Evolutionary conservation across 2,888 invertebrate genomes (phyloP).

Genomic region (Drosophila peninsularis): DNA sequence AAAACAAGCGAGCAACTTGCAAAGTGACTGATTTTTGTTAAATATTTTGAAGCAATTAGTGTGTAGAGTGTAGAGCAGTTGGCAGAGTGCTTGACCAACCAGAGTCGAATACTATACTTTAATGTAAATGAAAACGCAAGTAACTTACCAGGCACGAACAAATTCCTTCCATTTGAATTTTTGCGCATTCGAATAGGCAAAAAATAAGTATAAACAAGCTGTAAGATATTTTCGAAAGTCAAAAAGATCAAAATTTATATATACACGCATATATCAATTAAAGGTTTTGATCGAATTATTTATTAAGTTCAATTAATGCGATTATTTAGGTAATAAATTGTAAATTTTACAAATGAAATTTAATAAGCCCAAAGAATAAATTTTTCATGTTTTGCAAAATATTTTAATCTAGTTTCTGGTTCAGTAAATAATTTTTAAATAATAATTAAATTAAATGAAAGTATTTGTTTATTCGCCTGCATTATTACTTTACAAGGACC

Average conservation of each 20-base stretch:
- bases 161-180: constrained; percentile 78
- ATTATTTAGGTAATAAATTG: constrained; percentile 8
- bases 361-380: not conserved
- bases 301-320: not conserved
- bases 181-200: constrained; percentile 55
- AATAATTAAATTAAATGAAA: not conserved
- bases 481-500: constrained; percentile 65
- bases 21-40: constrained; percentile 82
- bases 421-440: not conserved
- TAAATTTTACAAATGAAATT: not conserved
- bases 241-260: constrained; percentile 17
- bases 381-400: not conserved
- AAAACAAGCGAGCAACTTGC: constrained; percentile 43
- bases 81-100: constrained; percentile 9
- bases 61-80: constrained; percentile 20
- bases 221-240: constrained; percentile 46
- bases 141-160: constrained; percentile 77
- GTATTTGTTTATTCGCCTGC: constrained; percentile 12
- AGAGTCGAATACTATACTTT: constrained; percentile 57
- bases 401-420: not conserved
- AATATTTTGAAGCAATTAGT: constrained; percentile 70
- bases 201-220: constrained; percentile 33
- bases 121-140: constrained; percentile 61
- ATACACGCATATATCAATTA: constrained; percentile 16
- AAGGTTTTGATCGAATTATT: constrained; percentile 2